Percentiles rank a stretch among this genome's conserved stretches.
Evolutionary conservation across 2,888 invertebrate genomes (phyloP).

Genomic region (Caenorhabditis becei): DNA sequence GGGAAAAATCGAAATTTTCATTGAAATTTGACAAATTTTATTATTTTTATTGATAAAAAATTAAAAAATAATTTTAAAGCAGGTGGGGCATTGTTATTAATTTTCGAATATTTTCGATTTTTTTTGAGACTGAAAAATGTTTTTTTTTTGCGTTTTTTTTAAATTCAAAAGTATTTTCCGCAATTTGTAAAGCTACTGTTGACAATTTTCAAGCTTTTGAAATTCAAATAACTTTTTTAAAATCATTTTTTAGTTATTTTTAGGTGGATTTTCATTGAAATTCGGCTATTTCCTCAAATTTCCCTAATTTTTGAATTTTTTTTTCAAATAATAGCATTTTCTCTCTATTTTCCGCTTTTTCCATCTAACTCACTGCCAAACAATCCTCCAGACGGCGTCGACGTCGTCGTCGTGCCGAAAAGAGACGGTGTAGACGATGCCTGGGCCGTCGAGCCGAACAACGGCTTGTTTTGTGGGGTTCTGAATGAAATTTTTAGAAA

Average conservation of each 20-base stretch:
- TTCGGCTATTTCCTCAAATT: neutral
- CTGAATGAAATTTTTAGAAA: slow-evolving; percentile 18
- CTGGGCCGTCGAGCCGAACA: slow-evolving; percentile 61
- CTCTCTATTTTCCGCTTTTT: neutral
- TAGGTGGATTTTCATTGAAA: too few species aligned
- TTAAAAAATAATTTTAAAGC: too few species aligned
- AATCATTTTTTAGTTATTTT: too few species aligned
- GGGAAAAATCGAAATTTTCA: neutral
- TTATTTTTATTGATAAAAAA: neutral
- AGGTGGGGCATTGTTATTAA: too few species aligned
- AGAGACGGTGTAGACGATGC: slow-evolving; percentile 52
- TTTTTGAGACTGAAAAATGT: too few species aligned
- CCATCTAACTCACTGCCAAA: slow-evolving; percentile 52
- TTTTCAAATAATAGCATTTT: neutral
- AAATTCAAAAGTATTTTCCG: too few species aligned
- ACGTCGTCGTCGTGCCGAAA: slow-evolving; percentile 51
- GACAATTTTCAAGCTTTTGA: too few species aligned
- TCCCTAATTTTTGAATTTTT: neutral
- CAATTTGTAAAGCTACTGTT: too few species aligned
- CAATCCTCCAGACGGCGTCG: slow-evolving; percentile 51
- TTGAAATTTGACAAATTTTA: too few species aligned
- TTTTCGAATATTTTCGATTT: too few species aligned
- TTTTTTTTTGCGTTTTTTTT: too few species aligned
- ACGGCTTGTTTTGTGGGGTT: slow-evolving; percentile 56
- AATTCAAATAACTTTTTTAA: too few species aligned